These are phyloP conservation scores for Ibidorhyncha struthersii DNA, from an alignment of 2,113 vertebrate genomes.

Conservation along the genomic window DNA sequence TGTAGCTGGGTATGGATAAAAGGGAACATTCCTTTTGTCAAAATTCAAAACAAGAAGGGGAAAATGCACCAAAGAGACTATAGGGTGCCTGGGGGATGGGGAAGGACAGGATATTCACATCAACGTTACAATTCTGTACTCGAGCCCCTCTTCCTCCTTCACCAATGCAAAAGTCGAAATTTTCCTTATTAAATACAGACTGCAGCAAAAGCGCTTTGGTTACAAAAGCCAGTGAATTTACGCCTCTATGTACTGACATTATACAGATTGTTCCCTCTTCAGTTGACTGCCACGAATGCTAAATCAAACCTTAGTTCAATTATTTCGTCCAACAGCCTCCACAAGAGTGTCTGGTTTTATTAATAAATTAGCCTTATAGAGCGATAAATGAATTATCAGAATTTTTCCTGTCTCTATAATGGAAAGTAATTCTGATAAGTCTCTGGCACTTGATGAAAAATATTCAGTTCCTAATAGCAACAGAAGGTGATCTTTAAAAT, in stretches of 20 bases:
- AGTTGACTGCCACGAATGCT: neutral
- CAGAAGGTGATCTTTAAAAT: slow-evolving; percentile 38
- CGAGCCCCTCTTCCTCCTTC: neutral
- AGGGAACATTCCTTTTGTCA: neutral
- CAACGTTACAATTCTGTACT: neutral
- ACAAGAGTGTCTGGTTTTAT: neutral
- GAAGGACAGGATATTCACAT: neutral
- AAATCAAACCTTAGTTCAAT: neutral
- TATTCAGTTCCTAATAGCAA: slow-evolving; percentile 52
- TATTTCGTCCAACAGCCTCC: neutral
- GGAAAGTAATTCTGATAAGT: neutral
- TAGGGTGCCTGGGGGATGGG: neutral
- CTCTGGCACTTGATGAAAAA: slow-evolving; percentile 15
- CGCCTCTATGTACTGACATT: neutral
- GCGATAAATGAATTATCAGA: slow-evolving; percentile 6
- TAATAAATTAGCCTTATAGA: neutral
- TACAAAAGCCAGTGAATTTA: neutral
- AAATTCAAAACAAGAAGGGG: neutral
- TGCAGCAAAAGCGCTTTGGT: neutral
- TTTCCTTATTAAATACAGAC: neutral
- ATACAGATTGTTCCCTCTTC: neutral
- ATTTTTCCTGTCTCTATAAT: neutral
- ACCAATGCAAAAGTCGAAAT: neutral
- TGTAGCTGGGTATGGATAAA: neutral
- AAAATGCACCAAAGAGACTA: neutral